phyloP scores from a whole-genome alignment of 1,140 invertebrate species.

The Apis dorsata region DNA sequence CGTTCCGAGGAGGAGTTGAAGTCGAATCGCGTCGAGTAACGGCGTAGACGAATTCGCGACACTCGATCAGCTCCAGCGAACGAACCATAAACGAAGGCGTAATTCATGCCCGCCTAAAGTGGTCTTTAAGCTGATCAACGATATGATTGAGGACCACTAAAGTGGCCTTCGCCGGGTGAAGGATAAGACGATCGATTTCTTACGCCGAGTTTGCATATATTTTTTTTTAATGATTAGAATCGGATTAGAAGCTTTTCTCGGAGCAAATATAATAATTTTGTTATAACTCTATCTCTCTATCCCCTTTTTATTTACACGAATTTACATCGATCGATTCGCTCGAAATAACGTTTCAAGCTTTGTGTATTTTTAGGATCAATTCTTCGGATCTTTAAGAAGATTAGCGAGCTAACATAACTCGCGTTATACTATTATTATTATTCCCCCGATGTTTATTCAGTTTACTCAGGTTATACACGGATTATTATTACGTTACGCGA shows the following conservation, averaged over 20 bases:
- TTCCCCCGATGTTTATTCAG: too few species aligned
- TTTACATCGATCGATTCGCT: not conserved
- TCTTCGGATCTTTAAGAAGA: too few species aligned
- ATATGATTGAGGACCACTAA: constrained; percentile 16
- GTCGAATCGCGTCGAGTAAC: not conserved
- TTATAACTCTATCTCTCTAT: too few species aligned
- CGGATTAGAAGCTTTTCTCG: too few species aligned
- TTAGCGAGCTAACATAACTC: too few species aligned
- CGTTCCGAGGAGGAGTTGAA: not conserved
- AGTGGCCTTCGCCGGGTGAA: constrained; percentile 24
- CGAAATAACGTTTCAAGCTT: too few species aligned
- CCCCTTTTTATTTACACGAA: constrained; percentile 16
- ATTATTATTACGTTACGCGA: too few species aligned
- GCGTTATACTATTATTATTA: too few species aligned
- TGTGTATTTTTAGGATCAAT: too few species aligned
- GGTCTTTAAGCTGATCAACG: constrained; percentile 45
- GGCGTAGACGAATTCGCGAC: constrained; percentile 36
- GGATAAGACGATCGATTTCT: constrained; percentile 34
- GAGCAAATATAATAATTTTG: too few species aligned
- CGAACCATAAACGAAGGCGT: constrained; percentile 20
- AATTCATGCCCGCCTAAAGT: constrained; percentile 35
- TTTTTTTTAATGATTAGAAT: not conserved
- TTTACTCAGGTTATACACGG: too few species aligned
- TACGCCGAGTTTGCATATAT: not conserved
- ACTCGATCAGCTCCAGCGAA: constrained; percentile 27